A percentile compares a stretch with the other conserved stretches of the same genome.
These are phyloP conservation scores for Ephialtes manifestator DNA, from an alignment of 2,888 invertebrate genomes.

Conservation along the genomic window DNA sequence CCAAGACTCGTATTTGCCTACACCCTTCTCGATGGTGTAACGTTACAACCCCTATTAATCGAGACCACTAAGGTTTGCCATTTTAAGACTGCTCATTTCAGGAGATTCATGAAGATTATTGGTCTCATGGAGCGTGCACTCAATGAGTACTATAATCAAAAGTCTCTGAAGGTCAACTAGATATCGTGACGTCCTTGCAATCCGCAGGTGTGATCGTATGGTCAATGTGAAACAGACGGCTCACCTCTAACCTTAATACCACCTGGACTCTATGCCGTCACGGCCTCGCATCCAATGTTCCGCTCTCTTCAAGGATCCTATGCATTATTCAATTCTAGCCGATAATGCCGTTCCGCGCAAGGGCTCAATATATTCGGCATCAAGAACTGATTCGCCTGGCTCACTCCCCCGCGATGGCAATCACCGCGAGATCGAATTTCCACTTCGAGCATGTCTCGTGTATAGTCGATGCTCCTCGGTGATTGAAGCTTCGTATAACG, in stretches of 20 bases:
- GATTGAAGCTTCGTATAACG: slow-evolving; percentile 36
- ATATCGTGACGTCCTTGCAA: slow-evolving; percentile 20
- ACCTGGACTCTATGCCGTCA: slow-evolving; percentile 35
- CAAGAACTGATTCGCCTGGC: slow-evolving; percentile 29
- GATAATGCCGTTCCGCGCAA: slow-evolving; percentile 59
- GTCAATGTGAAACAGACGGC: slow-evolving; percentile 44
- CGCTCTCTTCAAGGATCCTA: slow-evolving; percentile 57
- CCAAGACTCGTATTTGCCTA: background rate
- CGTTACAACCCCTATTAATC: background rate
- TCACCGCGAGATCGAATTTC: slow-evolving; percentile 64
- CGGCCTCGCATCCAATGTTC: slow-evolving; percentile 28
- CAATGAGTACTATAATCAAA: slow-evolving; percentile 27
- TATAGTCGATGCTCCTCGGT: slow-evolving; percentile 40
- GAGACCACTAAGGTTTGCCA: background rate
- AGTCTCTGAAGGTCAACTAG: slow-evolving; percentile 27
- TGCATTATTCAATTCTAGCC: slow-evolving; percentile 68
- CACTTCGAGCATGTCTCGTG: slow-evolving; percentile 46
- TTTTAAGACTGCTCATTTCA: background rate
- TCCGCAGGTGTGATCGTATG: slow-evolving; percentile 38
- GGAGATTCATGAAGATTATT: slow-evolving; percentile 31
- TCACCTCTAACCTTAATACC: slow-evolving; percentile 62
- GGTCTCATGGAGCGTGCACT: background rate
- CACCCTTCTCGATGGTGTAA: background rate
- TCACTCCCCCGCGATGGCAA: slow-evolving; percentile 47
- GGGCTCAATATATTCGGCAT: slow-evolving; percentile 62